Base-by-base conservation (phyloP, 2,113 vertebrate species). In the Nestor notabilis region DNA sequence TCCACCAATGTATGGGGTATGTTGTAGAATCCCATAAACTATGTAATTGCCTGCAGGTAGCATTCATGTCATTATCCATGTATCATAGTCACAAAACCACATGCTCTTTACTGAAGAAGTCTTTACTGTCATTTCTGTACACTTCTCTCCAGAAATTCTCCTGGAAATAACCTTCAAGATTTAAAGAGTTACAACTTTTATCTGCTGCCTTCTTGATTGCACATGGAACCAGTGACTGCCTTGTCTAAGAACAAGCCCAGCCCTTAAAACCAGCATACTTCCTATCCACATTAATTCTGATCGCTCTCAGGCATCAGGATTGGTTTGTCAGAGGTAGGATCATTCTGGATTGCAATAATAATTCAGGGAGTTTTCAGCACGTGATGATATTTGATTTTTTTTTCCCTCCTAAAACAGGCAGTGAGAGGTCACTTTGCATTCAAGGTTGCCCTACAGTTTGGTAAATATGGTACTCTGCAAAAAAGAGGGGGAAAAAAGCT, bases 1-100 rank as follows among this genome's bases (percentile, higher is more conserved):
- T 79, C 66, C 66, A 85, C 52, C 56, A 50, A 13, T 35, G 39
- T 39, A 91, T 61, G 66, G 78, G 39, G 78, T 87, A 44, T 44
- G 37, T 68, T 87, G n/a, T 72, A 93, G 85, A 85, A 88, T 92
- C 58, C 66, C 79, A 88, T 90, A 90, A 95, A 72, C 28, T 69
- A 92, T 49, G 8, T 80, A 65, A 86, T 28, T 90, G 83, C 71
- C 75, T 65, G 60, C 58, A 93, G 49, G 65, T 87, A 93, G 89
- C 81, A 76, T 53, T 80, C 35, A 39, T 50, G 84, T 82, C 70
- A 91, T 92, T 93, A 92, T 86, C 44, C 25, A 31, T 44, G 43
- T 61, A 90, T 94, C 79, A 88, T 6, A 83, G 75, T n/a, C 44
- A 55, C 78, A 88, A 95, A 90, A 21, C 35, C 66, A 85, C 4